Evolutionary conservation across 2,888 invertebrate genomes (phyloP).

Genomic region (Sesamia inferens): DNA sequence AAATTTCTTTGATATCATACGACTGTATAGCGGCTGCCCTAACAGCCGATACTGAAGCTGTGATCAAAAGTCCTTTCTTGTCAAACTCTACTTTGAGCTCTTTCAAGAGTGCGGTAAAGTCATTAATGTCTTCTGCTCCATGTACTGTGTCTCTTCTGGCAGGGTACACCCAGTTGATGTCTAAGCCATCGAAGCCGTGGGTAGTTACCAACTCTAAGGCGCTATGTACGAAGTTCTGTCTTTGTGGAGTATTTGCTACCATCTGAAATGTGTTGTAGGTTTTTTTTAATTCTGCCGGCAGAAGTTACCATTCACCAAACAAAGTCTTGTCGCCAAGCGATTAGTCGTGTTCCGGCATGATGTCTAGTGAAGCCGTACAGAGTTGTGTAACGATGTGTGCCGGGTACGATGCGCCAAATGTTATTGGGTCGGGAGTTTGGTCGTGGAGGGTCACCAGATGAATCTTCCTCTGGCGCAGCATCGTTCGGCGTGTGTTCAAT

Average conservation of each 20-base stretch:
- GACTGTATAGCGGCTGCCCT: slow-evolving; percentile 85
- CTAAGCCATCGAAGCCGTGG: slow-evolving; percentile 92
- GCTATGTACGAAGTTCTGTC: slow-evolving; percentile 90
- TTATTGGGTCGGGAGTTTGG: too few relatives aligned
- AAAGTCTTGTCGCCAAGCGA: too few relatives aligned
- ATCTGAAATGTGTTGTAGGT: slow-evolving; percentile 70
- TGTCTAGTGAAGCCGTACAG: too few relatives aligned
- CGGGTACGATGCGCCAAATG: too few relatives aligned
- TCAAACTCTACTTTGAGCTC: slow-evolving; percentile 90
- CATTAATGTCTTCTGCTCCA: slow-evolving; percentile 82
- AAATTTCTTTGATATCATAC: slow-evolving; percentile 90
- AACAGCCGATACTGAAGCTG: slow-evolving; percentile 91
- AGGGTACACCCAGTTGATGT: slow-evolving; percentile 94
- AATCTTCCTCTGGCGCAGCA: too few relatives aligned
- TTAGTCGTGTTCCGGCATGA: too few relatives aligned
- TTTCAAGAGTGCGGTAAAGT: slow-evolving; percentile 87
- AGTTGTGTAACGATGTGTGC: too few relatives aligned
- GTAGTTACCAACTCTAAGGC: slow-evolving; percentile 87
- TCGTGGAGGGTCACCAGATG: too few relatives aligned
- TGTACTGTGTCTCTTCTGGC: slow-evolving; percentile 88
- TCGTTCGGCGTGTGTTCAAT: too few relatives aligned
- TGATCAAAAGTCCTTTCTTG: slow-evolving; percentile 87
- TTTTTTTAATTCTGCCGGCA: too few relatives aligned
- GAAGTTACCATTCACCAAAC: too few relatives aligned
- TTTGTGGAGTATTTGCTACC: slow-evolving; percentile 78